Conservation (phyloP, 2,113 vertebrate species). For the Corythornis madagascariensis region DNA sequence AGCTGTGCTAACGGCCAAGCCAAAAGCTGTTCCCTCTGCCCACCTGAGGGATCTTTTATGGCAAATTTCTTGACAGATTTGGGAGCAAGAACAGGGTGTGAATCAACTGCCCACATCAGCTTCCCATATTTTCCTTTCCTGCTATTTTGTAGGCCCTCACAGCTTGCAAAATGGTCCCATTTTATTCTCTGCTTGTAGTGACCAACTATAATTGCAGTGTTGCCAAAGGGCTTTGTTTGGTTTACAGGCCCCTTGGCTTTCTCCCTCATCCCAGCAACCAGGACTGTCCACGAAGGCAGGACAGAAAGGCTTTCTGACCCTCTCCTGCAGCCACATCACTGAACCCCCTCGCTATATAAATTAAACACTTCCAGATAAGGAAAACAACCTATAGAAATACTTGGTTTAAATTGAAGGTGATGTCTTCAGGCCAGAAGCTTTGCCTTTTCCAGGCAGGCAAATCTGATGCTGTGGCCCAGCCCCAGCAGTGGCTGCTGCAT, state of each 20-base stretch:
- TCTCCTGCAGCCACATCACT: neutral
- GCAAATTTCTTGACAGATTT: neutral
- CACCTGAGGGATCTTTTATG: neutral
- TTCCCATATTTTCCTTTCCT: neutral
- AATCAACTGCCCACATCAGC: neutral
- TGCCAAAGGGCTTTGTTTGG: neutral
- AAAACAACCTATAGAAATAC: neutral
- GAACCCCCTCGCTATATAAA: neutral
- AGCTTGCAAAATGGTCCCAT: neutral
- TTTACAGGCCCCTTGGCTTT: neutral
- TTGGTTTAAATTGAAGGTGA: neutral
- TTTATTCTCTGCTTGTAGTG: neutral
- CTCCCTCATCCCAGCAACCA: neutral
- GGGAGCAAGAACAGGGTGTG: neutral
- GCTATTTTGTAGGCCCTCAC: accelerated
- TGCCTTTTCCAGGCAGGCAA: neutral
- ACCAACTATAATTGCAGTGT: neutral
- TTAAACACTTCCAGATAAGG: neutral
- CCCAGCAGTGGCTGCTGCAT: neutral
- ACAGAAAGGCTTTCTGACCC: neutral
- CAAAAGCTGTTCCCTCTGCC: neutral
- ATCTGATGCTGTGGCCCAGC: neutral
- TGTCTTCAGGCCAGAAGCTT: neutral
- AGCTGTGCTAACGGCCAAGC: neutral
- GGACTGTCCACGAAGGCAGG: neutral